phyloP scores from a whole-genome alignment of 2,797 vertebrate species.

The Aldrovandia affinis region DNA sequence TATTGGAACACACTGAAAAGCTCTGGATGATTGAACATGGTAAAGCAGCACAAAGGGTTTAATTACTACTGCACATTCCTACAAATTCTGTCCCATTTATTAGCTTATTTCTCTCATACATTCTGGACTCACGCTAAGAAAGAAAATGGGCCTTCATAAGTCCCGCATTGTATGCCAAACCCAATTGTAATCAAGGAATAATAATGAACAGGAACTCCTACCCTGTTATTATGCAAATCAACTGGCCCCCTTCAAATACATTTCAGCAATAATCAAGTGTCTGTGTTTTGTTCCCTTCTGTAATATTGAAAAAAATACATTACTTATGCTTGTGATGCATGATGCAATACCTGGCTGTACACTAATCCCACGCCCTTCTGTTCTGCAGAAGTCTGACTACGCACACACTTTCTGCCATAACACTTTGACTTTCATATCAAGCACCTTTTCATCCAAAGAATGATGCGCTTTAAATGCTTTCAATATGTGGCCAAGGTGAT shows the following conservation, averaged over 20 bases:
- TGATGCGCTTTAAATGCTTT: neutral
- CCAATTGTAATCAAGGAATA: constrained; percentile 14
- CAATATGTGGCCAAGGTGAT: neutral
- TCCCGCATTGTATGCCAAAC: neutral
- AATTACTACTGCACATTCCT: constrained; percentile 4
- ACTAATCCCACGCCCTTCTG: neutral
- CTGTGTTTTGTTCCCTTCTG: neutral
- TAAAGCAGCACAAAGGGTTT: constrained; percentile 3
- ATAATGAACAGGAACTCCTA: neutral
- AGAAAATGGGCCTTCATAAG: constrained; percentile 7
- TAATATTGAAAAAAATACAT: neutral
- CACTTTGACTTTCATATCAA: too few species aligned
- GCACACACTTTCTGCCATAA: neutral
- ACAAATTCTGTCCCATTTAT: constrained; percentile 4
- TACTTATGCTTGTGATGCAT: neutral
- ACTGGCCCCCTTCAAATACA: neutral
- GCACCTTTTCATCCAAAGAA: too few species aligned
- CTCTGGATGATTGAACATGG: constrained; percentile 14
- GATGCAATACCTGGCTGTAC: neutral
- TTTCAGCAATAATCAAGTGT: neutral
- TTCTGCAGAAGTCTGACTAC: neutral
- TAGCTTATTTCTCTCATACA: neutral
- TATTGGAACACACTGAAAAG: constrained; percentile 1
- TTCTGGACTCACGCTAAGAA: neutral
- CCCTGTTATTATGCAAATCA: constrained; percentile 8